Base-by-base conservation (phyloP, 1,140 invertebrate species). In the Drosophila yakuba region DNA sequence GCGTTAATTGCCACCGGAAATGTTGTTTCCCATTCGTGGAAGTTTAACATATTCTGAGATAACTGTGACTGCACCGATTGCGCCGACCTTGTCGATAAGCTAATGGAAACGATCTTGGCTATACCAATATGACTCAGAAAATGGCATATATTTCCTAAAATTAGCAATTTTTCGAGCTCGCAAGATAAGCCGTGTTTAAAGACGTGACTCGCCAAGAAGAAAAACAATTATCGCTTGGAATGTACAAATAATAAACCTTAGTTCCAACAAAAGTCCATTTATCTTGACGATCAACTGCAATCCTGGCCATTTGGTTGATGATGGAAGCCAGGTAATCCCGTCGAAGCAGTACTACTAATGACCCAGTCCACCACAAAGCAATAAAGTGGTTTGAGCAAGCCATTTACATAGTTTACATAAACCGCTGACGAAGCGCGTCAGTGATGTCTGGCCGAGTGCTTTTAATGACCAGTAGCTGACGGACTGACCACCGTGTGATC, bases 381-480 rank as follows among this genome's bases (percentile, higher is more conserved):
- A 66, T 64, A 48, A 62, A 20, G 52, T 60, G 20, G 25, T 28
- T 41, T 25, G 6, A 45, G 36, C 36, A 12, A n/a, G 28, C n/a
- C 55, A 64, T 63, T 68, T 69, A 68, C 66, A 69, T 69, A 54
- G 54, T 68, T 68, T 69, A 69, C 66, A 47, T 20, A 50, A 23
- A 48, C 1, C 68, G 44, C 38, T 56, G 69, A 38, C 45, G 25
- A 50, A 39, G 38, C 25, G 44, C 63, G 25, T 32, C 43, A 25
- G 32, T 14, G 2, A 45, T 72, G 39, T 39, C n/a, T 52, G 47
- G 59, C 39, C 17, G 38, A 45, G 47, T 45, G 45, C 20, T 17
- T 36, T 50, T 23, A 38, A 48, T 48, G 23, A 25, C 67, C 68
- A 72, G 52, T 54, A 73, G 28, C 57, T 59, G 25, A 28, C 38